Conservation (phyloP, 2,888 invertebrate genomes). For the Drosophila meridionalis region DNA sequence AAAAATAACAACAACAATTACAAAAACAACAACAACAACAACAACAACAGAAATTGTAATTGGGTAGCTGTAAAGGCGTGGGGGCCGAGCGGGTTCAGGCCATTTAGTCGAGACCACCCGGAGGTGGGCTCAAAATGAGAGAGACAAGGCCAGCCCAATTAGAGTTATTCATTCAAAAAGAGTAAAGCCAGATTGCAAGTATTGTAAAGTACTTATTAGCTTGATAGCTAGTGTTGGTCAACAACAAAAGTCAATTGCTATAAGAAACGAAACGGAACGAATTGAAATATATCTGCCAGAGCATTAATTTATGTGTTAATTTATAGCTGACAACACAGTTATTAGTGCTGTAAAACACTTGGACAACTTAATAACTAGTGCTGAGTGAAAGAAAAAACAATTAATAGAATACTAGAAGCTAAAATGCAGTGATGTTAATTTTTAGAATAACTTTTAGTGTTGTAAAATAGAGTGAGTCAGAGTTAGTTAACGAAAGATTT, state of each 20-base stretch:
- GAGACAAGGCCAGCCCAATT: constrained; percentile 15
- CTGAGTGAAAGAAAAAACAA: background rate
- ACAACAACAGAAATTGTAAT: constrained; percentile 3
- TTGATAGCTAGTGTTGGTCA: background rate
- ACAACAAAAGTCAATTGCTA: background rate
- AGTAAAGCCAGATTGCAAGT: background rate
- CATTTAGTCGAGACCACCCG: constrained; percentile 21
- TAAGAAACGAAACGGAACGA: background rate
- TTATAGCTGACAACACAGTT: background rate
- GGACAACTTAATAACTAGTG: background rate
- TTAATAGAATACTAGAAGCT: background rate
- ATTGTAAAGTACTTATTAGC: background rate
- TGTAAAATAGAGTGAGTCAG: background rate
- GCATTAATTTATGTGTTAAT: background rate
- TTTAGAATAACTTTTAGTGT: background rate
- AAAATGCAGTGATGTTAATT: no score
- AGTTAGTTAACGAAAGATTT: background rate
- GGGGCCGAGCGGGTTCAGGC: background rate
- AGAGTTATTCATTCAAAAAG: background rate
- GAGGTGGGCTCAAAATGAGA: background rate
- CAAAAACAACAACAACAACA: background rate
- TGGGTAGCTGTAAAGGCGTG: constrained; percentile 6
- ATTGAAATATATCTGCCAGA: background rate
- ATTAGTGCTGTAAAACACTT: background rate
- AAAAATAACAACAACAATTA: background rate